These are phyloP conservation scores for Hydraecia micacea DNA, from an alignment of 2,888 invertebrate genomes.

Conservation along the genomic window DNA sequence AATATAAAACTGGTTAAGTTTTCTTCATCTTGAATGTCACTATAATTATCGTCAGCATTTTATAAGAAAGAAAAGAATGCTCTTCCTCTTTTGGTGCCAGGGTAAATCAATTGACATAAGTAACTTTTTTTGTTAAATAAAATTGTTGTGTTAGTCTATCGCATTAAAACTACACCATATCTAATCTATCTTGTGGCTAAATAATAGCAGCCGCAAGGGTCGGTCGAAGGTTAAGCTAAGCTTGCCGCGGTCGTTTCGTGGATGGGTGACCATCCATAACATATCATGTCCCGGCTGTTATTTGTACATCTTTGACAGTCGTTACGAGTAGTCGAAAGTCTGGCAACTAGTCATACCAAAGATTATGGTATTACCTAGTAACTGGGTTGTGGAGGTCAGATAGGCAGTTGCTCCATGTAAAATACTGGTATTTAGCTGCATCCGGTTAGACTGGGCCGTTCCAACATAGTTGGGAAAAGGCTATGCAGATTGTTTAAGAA, in stretches of 20 bases:
- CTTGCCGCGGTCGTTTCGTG: too few species aligned
- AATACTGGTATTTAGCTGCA: neutral
- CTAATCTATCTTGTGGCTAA: neutral
- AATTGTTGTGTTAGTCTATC: neutral
- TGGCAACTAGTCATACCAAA: neutral
- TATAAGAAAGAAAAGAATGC: neutral
- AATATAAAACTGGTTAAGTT: constrained; percentile 4
- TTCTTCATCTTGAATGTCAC: neutral
- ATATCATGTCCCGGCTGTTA: neutral
- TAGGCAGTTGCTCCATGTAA: neutral
- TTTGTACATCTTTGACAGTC: neutral
- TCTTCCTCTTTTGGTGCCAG: neutral
- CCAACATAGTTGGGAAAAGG: neutral
- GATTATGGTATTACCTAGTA: neutral
- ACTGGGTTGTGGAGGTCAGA: neutral
- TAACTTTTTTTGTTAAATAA: neutral
- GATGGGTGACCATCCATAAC: too few species aligned
- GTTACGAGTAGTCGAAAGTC: neutral
- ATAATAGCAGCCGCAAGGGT: too few species aligned
- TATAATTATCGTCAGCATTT: neutral
- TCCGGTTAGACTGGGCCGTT: neutral
- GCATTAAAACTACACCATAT: neutral
- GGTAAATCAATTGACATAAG: neutral
- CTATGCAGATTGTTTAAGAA: neutral
- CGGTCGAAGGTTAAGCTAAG: too few species aligned